Evolutionary conservation across 2,888 invertebrate genomes (phyloP).

Genomic region (Ophion costatus): DNA sequence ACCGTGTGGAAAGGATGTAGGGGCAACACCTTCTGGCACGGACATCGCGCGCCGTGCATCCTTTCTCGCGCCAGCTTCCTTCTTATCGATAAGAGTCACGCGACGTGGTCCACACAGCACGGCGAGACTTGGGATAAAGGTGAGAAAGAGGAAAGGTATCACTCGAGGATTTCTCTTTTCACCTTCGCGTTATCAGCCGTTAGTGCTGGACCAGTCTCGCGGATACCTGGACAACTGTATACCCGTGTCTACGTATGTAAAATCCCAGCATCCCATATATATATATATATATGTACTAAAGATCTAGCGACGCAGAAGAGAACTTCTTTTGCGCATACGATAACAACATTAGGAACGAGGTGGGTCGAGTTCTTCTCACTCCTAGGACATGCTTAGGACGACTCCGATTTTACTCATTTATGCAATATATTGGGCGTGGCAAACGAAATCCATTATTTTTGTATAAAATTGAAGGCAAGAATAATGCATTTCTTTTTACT

Average conservation of each 20-base stretch:
- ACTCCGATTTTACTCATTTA: too few relatives aligned
- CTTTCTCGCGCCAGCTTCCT: constrained; percentile 30
- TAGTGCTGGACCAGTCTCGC: constrained; percentile 56
- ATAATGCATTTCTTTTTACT: too few relatives aligned
- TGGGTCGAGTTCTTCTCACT: not conserved
- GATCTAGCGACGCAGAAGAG: not conserved
- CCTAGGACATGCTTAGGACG: too few relatives aligned
- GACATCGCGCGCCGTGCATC: constrained; percentile 57
- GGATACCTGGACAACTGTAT: constrained; percentile 45
- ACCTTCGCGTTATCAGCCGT: constrained; percentile 69
- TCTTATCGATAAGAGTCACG: constrained; percentile 75
- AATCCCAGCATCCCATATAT: not conserved
- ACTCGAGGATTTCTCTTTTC: constrained; percentile 70
- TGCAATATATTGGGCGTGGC: too few relatives aligned
- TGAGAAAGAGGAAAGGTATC: constrained; percentile 66
- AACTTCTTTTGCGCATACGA: not conserved
- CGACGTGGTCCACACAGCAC: constrained; percentile 64
- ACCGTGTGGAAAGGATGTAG: constrained; percentile 22
- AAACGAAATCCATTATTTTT: too few relatives aligned
- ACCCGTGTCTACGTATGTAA: constrained; percentile 19
- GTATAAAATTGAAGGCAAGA: too few relatives aligned
- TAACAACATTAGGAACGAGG: not conserved
- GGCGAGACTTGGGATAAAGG: constrained; percentile 27
- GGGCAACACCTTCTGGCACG: constrained; percentile 37
- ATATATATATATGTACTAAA: not conserved